Percentiles rank a stretch among this genome's conserved stretches.
phyloP scores from a whole-genome alignment of 2,797 vertebrate species.

The Poecilia wingei region DNA sequence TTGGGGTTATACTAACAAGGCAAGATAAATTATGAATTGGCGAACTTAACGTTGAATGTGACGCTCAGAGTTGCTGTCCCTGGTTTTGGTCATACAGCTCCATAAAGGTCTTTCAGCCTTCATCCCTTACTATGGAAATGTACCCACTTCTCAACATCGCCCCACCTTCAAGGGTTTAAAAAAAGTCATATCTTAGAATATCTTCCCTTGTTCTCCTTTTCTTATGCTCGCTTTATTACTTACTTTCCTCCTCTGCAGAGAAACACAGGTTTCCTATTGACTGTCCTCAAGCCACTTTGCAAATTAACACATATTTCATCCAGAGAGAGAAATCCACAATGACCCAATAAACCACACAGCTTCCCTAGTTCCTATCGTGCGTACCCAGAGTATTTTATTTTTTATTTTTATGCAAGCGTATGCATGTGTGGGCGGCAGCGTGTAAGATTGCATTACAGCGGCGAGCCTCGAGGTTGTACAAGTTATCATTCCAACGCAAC shows the following conservation, averaged over 20 bases:
- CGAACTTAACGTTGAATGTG: background rate
- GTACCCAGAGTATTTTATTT: constrained; percentile 1
- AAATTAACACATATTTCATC: constrained; percentile 79
- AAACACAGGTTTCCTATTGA: constrained; percentile 20
- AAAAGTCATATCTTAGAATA: background rate
- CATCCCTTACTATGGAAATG: background rate
- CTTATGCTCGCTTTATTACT: background rate
- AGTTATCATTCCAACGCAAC: constrained; percentile 45
- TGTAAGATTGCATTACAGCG: constrained; percentile 43
- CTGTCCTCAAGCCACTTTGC: constrained; percentile 56
- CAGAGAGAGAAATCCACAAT: constrained; percentile 46
- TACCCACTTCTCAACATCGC: no score
- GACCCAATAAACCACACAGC: constrained; percentile 56
- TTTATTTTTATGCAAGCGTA: constrained; percentile 5
- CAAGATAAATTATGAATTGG: background rate
- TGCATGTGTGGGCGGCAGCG: constrained; percentile 9
- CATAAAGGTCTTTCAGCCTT: background rate
- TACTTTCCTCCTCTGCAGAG: background rate
- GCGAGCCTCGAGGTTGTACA: constrained; percentile 48
- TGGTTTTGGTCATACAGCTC: background rate
- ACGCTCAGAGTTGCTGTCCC: background rate
- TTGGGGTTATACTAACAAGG: background rate
- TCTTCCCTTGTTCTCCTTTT: background rate
- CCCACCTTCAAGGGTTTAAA: background rate
- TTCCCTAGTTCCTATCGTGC: constrained; percentile 10